These are phyloP conservation scores for Fregata magnificens DNA, from an alignment of 2,113 vertebrate genomes.

Conservation along the genomic window DNA sequence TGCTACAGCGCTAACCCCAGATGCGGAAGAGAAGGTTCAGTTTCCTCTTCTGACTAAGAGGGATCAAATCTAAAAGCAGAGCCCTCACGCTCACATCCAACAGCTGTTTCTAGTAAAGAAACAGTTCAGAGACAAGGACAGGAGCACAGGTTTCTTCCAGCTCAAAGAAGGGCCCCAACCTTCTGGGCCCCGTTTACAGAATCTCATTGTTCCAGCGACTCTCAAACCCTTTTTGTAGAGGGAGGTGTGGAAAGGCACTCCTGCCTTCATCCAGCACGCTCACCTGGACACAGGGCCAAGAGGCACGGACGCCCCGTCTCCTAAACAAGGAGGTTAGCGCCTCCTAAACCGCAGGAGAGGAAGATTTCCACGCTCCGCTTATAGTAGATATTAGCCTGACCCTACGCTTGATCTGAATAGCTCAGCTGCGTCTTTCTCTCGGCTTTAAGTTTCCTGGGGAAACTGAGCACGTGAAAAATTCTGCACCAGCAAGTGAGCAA, in stretches of 20 bases:
- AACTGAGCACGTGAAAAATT: background rate
- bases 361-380: background rate
- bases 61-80: background rate
- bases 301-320: fast-evolving
- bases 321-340: background rate
- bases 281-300: background rate
- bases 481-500: background rate
- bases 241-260: background rate
- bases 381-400: background rate
- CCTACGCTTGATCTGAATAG: background rate
- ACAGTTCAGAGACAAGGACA: background rate
- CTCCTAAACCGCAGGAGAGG: background rate
- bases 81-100: background rate
- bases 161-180: background rate
- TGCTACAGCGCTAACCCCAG: background rate
- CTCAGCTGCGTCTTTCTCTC: background rate
- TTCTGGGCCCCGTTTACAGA: background rate
- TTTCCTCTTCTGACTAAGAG: background rate
- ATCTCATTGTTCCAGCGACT: background rate
- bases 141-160: background rate
- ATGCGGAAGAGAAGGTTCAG: background rate
- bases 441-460: background rate
- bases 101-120: background rate
- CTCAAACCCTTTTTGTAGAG: background rate
- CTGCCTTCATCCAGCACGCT: background rate